phyloP scores from a whole-genome alignment of 2,888 invertebrate species.

The Eupeodes luniger region DNA sequence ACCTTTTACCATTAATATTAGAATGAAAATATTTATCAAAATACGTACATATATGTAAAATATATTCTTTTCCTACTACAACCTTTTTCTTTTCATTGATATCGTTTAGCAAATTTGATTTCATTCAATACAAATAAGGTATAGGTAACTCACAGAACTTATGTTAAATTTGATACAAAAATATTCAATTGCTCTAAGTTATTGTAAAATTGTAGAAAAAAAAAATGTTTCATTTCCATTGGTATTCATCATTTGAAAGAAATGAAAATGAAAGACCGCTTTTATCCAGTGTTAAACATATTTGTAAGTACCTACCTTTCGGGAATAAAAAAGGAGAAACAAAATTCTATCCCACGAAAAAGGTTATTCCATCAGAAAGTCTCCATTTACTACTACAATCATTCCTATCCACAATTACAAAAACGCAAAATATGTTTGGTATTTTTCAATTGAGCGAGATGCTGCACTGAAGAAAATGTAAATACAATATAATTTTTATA shows the following conservation, averaged over 20 bases:
- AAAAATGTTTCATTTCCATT: constrained; percentile 46
- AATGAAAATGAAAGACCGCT: constrained; percentile 26
- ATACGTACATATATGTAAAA: no score
- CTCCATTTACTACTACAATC: not conserved
- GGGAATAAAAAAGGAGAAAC: not conserved
- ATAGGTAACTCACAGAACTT: not conserved
- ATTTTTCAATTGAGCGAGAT: constrained; percentile 58
- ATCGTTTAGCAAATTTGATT: constrained; percentile 36
- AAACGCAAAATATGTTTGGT: constrained; percentile 62
- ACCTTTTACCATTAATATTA: no score
- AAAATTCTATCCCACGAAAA: constrained; percentile 5
- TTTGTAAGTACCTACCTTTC: not conserved
- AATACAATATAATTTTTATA: not conserved
- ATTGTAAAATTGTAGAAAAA: not conserved
- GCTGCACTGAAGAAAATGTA: constrained; percentile 11
- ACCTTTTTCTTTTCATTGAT: not conserved
- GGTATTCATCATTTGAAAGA: constrained; percentile 37
- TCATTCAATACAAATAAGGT: not conserved
- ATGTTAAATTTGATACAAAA: constrained; percentile 25
- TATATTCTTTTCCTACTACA: no score
- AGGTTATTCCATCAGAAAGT: not conserved
- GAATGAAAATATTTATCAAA: no score
- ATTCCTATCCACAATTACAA: constrained; percentile 61
- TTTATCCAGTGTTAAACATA: constrained; percentile 53
- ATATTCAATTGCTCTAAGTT: not conserved